Evolutionary conservation across 1,140 invertebrate genomes (phyloP), one percentile per base, ranked within the genome.

Genomic region (Drosophila bifasciata): DNA sequence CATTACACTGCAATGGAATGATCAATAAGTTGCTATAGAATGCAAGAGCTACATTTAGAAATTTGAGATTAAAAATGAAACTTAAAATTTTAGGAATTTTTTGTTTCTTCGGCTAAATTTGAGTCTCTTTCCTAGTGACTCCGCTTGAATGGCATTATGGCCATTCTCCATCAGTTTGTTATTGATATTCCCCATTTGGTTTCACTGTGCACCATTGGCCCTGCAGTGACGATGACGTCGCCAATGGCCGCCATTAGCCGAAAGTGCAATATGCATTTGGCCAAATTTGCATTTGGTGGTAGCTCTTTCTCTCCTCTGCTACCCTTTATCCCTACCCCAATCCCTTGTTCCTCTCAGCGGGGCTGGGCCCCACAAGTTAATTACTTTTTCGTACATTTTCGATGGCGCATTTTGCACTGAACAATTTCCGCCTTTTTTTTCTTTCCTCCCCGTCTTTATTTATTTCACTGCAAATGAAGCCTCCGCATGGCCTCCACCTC

Each of bases 311-410:
- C 25, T 61, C 9, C 32, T 21, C 44, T 23, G 5, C 8, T n/a
- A n/a, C n/a, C 45, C 40, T 25, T 41, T 43, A 50, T 25, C 40
- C 36, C 39, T 15, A 19, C 23, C 19, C 16, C 16, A 16, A 13
- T 36, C 41, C 41, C 23, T 16, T 17, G 25, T 8, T 51, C 25
- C 40, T 25, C 16, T 23, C 16, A 9, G 32, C 19, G 57, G 61
- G 21, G 45, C 39, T 13, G 39, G 49, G 50, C 32, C 69, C 78
- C 83, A 76, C 74, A 81, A 86, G 83, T 88, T 86, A 88, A 88
- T 88, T 88, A 88, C 83, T 88, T 88, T 88, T 88, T 76, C 83
- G 83, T 88, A 88, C 81, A 88, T 88, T 83, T 81, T 88, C 83
- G 78, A 71, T 88, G 83, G 84, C 48, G 51, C 62, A 61, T 40